Percentiles rank a stretch among this genome's conserved stretches.
phyloP scores from a whole-genome alignment of 1,140 invertebrate species.

The Danaus melanippus region DNA sequence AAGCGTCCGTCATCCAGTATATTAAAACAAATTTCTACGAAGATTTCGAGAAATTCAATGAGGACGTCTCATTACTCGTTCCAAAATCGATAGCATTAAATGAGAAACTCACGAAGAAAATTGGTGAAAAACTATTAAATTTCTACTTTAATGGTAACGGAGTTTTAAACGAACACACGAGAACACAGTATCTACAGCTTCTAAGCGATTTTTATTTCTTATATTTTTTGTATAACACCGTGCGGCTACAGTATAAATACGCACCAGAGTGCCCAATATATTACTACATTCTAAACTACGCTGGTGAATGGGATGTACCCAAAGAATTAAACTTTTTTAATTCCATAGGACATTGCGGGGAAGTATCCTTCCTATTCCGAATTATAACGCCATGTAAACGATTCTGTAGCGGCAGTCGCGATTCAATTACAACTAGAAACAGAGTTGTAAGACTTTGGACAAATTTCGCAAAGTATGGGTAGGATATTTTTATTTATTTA shows the following conservation, averaged over 20 bases:
- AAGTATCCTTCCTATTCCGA: slow-evolving; percentile 49
- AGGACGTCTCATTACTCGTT: slow-evolving; percentile 38
- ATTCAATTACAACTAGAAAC: slow-evolving; percentile 45
- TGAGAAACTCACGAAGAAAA: slow-evolving; percentile 29
- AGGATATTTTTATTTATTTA: slow-evolving; percentile 14
- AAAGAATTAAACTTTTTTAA: slow-evolving; percentile 35
- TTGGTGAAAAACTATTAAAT: slow-evolving; percentile 44
- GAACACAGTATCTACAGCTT: slow-evolving; percentile 46
- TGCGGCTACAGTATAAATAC: slow-evolving; percentile 37
- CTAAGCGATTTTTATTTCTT: slow-evolving; percentile 54
- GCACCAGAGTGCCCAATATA: slow-evolving; percentile 45
- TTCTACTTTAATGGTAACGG: slow-evolving; percentile 46
- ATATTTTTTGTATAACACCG: slow-evolving; percentile 53
- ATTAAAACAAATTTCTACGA: slow-evolving; percentile 37
- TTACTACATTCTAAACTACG: slow-evolving; percentile 53
- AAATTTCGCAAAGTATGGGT: slow-evolving; percentile 65
- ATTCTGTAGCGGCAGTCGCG: slow-evolving; percentile 40
- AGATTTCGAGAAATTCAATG: slow-evolving; percentile 47
- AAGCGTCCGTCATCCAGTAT: slow-evolving; percentile 36
- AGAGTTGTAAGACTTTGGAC: slow-evolving; percentile 60
- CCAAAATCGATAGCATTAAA: slow-evolving; percentile 37
- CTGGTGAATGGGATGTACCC: slow-evolving; percentile 48
- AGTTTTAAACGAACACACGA: slow-evolving; percentile 33
- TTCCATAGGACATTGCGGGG: slow-evolving; percentile 40
- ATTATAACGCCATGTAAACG: slow-evolving; percentile 24